phyloP scores from a whole-genome alignment of 2,888 invertebrate genomes.

The Cataglyphis altisquamis region DNA sequence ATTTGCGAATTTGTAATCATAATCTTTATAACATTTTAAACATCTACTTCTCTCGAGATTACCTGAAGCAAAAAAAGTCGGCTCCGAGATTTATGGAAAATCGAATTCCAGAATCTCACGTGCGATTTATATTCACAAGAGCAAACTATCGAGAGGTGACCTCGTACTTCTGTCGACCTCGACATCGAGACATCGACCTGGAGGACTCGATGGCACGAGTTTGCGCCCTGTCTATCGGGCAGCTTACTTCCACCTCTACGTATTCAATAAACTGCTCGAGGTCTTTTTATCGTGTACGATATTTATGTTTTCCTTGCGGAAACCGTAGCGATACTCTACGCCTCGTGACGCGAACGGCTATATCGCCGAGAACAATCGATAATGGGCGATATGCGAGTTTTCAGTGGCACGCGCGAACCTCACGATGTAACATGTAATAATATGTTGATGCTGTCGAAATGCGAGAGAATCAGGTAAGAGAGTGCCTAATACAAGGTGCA shows the following conservation, averaged over 20 bases:
- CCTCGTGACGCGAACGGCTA: slow-evolving; percentile 13
- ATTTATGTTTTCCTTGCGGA: slow-evolving; percentile 22
- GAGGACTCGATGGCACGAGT: slow-evolving; percentile 40
- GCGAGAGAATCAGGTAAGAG: slow-evolving; percentile 40
- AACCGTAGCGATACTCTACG: slow-evolving; percentile 38
- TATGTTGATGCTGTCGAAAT: slow-evolving; percentile 18
- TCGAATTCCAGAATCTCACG: not conserved
- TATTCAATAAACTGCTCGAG: slow-evolving; percentile 30
- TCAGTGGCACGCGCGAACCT: slow-evolving; percentile 27
- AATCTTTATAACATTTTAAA: not conserved
- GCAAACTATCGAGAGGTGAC: slow-evolving; percentile 35
- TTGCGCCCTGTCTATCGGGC: slow-evolving; percentile 36
- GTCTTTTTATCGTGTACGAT: slow-evolving; percentile 31
- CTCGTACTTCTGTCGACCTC: slow-evolving; percentile 2
- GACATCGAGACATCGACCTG: slow-evolving; percentile 49
- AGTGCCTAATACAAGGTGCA: not conserved
- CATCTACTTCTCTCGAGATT: not conserved
- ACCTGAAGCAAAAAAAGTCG: not conserved
- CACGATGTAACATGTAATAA: slow-evolving; percentile 5
- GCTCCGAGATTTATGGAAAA: not conserved
- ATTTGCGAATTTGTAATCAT: not conserved
- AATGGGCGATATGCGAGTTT: slow-evolving; percentile 11
- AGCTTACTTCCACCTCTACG: slow-evolving; percentile 16
- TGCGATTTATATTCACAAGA: slow-evolving; percentile 27
- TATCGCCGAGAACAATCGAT: slow-evolving; percentile 29